Base-by-base conservation (phyloP, 2,888 invertebrate genomes). In the Phyto melanocephala region DNA sequence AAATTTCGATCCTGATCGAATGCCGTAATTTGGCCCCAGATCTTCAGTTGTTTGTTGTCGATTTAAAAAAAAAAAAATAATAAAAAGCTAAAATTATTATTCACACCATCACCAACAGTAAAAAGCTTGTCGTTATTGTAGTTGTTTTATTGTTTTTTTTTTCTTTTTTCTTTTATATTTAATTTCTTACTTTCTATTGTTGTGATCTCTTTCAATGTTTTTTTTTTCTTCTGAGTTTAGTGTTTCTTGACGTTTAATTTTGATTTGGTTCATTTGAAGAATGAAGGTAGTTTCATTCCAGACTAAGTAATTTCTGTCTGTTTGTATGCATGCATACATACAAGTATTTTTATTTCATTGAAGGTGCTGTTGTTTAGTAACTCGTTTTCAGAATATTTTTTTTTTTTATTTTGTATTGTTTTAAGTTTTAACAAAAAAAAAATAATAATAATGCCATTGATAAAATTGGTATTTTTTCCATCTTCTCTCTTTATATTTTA, bases 141-240 rank as follows among this genome's bases (percentile, higher is more conserved):
- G 33, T 52, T 22, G 54, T 62, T 74, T 60, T 52, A 63, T 75
- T 52, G 54, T 60, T 56, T 52, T 67, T 17, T 58, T 67, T 54
- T 15, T 50, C 58, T 17, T 58, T 35, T 15, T 15, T 63, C 52
- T 1, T 47, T 24, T 24, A 15, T 37, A 28, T 58, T 77, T 62
- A 54, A n/a, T 11, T 81, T 17, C 37, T 71, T 76, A 82, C 82
- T 82, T 82, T 82, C 82, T 79, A 82, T 82, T 82, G 82, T 71
- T 79, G 58, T 71, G 74, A 65, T 75, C 75, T 78, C 71, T 75
- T 81, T 65, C 35, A 74, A 75, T 60, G 45, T 62, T 76, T 56
- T 54, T 28, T 28, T 28, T 28, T n/a, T n/a, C n/a, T n/a, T n/a
- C n/a, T 54, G 58, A 50, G 54, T 28, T 62, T 60, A 65, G 10